Conservation (phyloP, 2,113 vertebrate genomes). For the Myxocyprinus asiaticus region DNA sequence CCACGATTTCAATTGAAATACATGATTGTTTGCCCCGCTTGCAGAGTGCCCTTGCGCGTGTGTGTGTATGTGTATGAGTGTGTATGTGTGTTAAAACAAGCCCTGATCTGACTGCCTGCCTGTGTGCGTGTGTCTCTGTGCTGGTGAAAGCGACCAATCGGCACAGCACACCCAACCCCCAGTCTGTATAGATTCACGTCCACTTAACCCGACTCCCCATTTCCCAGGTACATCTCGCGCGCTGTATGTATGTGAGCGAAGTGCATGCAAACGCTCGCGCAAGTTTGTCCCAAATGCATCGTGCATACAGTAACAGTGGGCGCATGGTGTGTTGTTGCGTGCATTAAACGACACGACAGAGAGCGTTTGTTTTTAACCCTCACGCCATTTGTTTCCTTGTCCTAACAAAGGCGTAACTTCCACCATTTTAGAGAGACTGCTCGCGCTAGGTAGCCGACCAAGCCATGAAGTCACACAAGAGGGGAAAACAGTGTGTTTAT, state of each 20-base stretch:
- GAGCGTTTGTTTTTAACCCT: constrained; percentile 31
- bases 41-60: constrained; percentile 77
- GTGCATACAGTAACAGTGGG: not conserved
- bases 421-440: constrained; percentile 63
- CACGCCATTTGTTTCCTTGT: constrained; percentile 56
- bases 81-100: constrained; percentile 71
- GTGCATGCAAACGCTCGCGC: not conserved
- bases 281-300: not conserved
- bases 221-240: constrained; percentile 25
- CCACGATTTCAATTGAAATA: constrained; percentile 65
- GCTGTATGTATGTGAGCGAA: constrained; percentile 2
- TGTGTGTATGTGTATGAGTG: too few species aligned
- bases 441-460: constrained; percentile 4
- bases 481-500: not conserved
- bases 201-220: constrained; percentile 37
- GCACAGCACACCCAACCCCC: constrained; percentile 52
- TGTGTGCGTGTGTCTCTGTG: constrained; percentile 45
- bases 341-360: not conserved
- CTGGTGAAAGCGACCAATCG: constrained; percentile 61
- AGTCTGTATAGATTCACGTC: constrained; percentile 38
- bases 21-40: constrained; percentile 70
- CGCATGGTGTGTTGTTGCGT: too few species aligned
- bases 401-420: constrained; percentile 66
- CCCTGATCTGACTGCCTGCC: constrained; percentile 66
- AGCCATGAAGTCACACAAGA: not conserved